These are phyloP conservation scores for Ceyx margarethae DNA, from an alignment of 2,113 vertebrate species.

Conservation along the genomic window DNA sequence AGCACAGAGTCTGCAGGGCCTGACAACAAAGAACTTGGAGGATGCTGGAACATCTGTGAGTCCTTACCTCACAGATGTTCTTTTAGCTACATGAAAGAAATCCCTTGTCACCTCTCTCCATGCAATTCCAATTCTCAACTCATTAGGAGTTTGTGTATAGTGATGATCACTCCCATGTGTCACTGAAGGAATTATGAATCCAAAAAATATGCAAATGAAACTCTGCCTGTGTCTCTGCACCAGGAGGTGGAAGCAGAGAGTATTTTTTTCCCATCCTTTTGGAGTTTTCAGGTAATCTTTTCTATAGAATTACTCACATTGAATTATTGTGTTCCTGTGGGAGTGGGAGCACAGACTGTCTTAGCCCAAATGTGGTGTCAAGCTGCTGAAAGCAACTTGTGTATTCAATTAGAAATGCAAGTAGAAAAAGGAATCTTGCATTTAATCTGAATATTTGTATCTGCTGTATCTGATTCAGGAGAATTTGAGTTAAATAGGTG, in stretches of 20 bases:
- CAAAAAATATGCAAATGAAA: conserved; percentile 38
- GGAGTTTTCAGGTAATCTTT: not conserved
- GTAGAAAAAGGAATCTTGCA: not conserved
- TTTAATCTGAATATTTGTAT: not conserved
- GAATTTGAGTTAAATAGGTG: not conserved
- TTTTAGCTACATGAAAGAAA: conserved; percentile 55
- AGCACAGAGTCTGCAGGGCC: not conserved
- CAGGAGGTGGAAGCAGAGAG: conserved; percentile 1
- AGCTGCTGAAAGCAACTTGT: not conserved
- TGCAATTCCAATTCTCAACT: conserved; percentile 56
- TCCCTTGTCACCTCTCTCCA: conserved; percentile 56
- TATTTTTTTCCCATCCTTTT: not conserved
- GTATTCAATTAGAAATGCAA: not conserved
- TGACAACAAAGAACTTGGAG: conserved; percentile 31
- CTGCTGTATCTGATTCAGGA: not conserved
- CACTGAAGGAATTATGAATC: conserved; percentile 45
- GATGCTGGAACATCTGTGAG: conserved; percentile 55
- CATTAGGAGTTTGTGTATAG: conserved; percentile 50
- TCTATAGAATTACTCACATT: not conserved
- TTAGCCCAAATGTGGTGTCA: not conserved
- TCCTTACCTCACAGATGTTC: conserved; percentile 53
- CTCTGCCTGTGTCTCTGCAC: not conserved
- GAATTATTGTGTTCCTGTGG: not conserved
- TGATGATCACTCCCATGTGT: conserved; percentile 59
- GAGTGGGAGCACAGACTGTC: not conserved